A percentile compares a stretch with the other conserved stretches of the same genome.
Evolutionary conservation across 2,797 vertebrate species (phyloP).

Genomic region (Tympanoctomys barrerae): DNA sequence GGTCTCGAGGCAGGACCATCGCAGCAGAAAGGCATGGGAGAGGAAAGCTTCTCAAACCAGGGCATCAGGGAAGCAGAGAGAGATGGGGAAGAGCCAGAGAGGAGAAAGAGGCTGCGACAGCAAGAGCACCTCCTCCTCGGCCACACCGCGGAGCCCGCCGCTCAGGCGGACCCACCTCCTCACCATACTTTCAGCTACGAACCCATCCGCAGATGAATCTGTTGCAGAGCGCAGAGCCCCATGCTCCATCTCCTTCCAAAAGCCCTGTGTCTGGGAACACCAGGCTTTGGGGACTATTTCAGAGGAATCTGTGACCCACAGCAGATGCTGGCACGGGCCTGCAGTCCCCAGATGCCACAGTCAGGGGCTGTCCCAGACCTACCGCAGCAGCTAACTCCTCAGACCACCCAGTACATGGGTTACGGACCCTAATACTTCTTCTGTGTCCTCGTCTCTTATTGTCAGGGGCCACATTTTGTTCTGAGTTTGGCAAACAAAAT

Average conservation of each 20-base stretch:
- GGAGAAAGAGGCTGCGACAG: neutral
- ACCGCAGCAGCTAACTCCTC: neutral
- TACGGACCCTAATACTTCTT: neutral
- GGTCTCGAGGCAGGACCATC: neutral
- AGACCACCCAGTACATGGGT: too few relatives aligned
- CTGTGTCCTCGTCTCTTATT: neutral
- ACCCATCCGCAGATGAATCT: too few relatives aligned
- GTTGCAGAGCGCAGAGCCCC: neutral
- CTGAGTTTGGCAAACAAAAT: neutral
- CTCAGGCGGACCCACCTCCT: neutral
- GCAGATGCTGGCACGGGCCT: accelerated
- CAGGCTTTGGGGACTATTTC: neutral
- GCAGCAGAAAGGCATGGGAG: neutral
- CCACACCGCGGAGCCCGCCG: neutral
- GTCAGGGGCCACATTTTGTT: neutral
- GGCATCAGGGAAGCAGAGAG: neutral
- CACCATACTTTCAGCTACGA: too few relatives aligned
- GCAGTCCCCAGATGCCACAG: neutral
- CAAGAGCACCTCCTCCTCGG: neutral
- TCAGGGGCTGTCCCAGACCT: accelerated
- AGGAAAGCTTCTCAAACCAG: neutral
- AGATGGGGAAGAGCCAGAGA: neutral
- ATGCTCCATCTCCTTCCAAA: neutral
- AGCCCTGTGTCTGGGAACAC: neutral
- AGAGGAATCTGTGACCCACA: neutral